Conservation (phyloP, 2,113 vertebrate species). For the Thymallus thymallus region DNA sequence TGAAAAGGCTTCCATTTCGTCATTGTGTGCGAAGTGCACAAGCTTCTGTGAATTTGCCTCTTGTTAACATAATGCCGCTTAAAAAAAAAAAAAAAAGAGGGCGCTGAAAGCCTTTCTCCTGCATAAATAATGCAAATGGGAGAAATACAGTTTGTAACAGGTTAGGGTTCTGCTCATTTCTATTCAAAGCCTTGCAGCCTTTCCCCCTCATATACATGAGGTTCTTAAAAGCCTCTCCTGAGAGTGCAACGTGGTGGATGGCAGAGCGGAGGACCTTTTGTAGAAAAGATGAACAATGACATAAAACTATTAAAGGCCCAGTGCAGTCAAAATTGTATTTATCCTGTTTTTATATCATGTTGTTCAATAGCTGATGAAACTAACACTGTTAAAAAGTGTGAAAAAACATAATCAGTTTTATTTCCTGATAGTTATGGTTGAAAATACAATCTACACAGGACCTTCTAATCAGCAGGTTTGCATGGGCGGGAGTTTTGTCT, state of each 20-base stretch:
- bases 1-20: constrained; percentile 46
- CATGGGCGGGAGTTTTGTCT: too few relatives aligned
- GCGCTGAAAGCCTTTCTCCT: constrained; percentile 62
- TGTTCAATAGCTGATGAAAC: too few relatives aligned
- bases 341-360: too few relatives aligned
- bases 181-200: constrained; percentile 25
- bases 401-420: too few relatives aligned
- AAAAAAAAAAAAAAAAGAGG: constrained; percentile 25
- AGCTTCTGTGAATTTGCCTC: constrained; percentile 31
- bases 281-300: constrained; percentile 51
- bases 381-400: too few relatives aligned
- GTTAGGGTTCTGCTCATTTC: constrained; percentile 47
- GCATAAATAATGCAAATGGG: constrained; percentile 72
- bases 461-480: too few relatives aligned
- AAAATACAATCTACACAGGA: too few relatives aligned
- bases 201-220: background rate
- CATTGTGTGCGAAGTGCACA: constrained; percentile 47
- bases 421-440: too few relatives aligned
- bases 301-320: constrained; percentile 67
- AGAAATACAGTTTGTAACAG: constrained; percentile 46
- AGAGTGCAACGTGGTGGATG: constrained; percentile 54
- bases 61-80: constrained; percentile 70
- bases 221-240: constrained; percentile 66
- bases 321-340: constrained; percentile 28
- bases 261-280: constrained; percentile 53